Evolutionary conservation across 2,888 invertebrate species (phyloP).

Genomic region (Clivina fossor): DNA sequence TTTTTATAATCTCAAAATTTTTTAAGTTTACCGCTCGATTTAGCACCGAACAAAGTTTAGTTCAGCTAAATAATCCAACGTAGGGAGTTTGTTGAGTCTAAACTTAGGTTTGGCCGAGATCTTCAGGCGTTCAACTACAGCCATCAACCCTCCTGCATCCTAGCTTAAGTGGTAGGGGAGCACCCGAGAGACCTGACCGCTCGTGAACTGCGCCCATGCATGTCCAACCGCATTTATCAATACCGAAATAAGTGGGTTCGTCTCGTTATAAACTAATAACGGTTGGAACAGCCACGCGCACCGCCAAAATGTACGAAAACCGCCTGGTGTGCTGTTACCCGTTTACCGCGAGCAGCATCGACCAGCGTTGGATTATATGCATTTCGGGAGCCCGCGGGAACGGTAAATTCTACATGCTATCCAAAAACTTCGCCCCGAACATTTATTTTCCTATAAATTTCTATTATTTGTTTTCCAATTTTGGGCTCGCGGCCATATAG

Average conservation of each 20-base stretch:
- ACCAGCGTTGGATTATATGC: conserved; percentile 12
- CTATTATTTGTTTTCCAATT: too few species aligned
- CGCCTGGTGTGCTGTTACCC: neutral
- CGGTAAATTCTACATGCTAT: conserved; percentile 17
- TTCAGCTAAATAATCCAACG: too few species aligned
- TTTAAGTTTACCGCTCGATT: too few species aligned
- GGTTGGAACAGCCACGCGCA: conserved; percentile 9
- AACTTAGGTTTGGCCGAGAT: too few species aligned
- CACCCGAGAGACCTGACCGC: conserved; percentile 5
- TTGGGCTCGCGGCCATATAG: too few species aligned
- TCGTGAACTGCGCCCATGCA: conserved; percentile 21
- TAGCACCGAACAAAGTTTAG: too few species aligned
- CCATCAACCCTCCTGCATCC: neutral
- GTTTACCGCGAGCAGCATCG: conserved; percentile 4
- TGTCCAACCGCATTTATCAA: conserved; percentile 31
- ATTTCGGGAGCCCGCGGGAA: neutral
- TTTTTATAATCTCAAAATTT: too few species aligned
- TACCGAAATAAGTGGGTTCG: conserved; percentile 30
- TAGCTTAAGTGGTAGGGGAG: too few species aligned
- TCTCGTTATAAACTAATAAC: conserved; percentile 35
- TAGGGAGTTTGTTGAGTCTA: too few species aligned
- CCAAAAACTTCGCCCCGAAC: conserved; percentile 18
- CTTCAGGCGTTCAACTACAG: too few species aligned
- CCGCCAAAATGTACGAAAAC: too few species aligned
- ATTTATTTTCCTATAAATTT: conserved; percentile 24